Percentiles rank a stretch among this genome's conserved stretches.
Evolutionary conservation across 2,888 invertebrate species (phyloP).

Genomic region (Deilephila elpenor): DNA sequence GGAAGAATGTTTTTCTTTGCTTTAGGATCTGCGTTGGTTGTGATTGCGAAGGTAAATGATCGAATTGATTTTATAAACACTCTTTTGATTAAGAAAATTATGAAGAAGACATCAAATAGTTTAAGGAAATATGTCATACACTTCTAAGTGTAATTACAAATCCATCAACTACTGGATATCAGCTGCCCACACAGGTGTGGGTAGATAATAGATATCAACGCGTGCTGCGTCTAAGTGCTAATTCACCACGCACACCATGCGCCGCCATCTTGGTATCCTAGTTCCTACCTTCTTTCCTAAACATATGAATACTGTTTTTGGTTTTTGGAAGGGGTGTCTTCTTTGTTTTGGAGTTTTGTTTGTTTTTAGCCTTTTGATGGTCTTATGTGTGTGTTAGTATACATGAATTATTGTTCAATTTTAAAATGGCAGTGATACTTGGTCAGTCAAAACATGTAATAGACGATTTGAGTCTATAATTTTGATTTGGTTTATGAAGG

Average conservation of each 20-base stretch:
- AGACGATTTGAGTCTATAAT: too few relatives aligned
- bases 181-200: constrained; percentile 77
- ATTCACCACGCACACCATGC: constrained; percentile 31
- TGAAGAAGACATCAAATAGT: too few relatives aligned
- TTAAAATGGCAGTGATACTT: background rate
- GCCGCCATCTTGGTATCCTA: constrained; percentile 29
- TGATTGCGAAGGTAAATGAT: too few relatives aligned
- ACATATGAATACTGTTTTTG: background rate
- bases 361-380: background rate
- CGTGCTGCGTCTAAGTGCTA: constrained; percentile 43
- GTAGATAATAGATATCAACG: constrained; percentile 64
- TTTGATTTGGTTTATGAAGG: too few relatives aligned
- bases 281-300: constrained; percentile 16
- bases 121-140: too few relatives aligned
- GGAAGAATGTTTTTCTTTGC: too few relatives aligned
- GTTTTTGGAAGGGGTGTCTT: background rate
- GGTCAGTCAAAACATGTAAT: too few relatives aligned
- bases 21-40: too few relatives aligned
- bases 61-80: too few relatives aligned
- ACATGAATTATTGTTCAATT: background rate
- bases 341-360: background rate
- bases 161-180: constrained; percentile 33
- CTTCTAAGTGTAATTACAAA: background rate
- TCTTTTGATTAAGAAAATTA: background rate
- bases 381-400: background rate